phyloP scores from a whole-genome alignment of 2,797 vertebrate species.

The Acomys russatus region DNA sequence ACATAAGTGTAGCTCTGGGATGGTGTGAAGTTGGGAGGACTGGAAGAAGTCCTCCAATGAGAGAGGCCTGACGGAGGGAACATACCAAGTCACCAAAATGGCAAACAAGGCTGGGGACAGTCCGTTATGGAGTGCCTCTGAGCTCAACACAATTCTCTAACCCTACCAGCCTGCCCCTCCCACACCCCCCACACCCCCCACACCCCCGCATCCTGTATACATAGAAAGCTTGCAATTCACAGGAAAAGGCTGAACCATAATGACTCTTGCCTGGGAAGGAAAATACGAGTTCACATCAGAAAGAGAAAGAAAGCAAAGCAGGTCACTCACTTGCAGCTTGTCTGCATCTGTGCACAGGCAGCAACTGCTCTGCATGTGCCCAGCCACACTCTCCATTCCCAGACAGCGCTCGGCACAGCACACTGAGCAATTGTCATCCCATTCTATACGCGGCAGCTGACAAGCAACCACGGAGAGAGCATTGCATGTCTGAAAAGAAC shows the following conservation, averaged over 20 bases:
- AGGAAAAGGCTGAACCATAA: background rate
- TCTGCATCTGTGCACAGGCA: conserved; percentile 8
- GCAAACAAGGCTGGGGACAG: background rate
- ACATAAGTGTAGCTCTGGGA: conserved; percentile 1
- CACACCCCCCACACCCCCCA: too few species aligned
- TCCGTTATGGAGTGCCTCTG: conserved; percentile 54
- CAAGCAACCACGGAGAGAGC: background rate
- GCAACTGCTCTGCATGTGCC: background rate
- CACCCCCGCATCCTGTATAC: background rate
- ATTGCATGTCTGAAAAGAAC: background rate
- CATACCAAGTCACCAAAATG: background rate
- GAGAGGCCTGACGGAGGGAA: background rate
- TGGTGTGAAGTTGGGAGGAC: background rate
- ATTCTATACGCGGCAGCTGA: background rate
- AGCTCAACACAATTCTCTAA: conserved; percentile 60
- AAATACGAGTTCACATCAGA: conserved; percentile 59
- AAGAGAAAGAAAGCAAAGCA: conserved; percentile 58
- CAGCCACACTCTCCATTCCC: too few species aligned
- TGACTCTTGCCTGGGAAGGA: conserved; percentile 30
- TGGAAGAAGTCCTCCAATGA: conserved; percentile 37
- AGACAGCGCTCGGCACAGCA: too few species aligned
- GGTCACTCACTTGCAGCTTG: background rate
- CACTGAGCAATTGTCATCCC: background rate
- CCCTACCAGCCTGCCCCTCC: background rate
- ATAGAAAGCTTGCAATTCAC: conserved; percentile 15